Percentiles rank a stretch among this genome's conserved stretches.
These are phyloP conservation scores for Mustela nigripes DNA, from an alignment of 2,113 vertebrate species.

Conservation along the genomic window DNA sequence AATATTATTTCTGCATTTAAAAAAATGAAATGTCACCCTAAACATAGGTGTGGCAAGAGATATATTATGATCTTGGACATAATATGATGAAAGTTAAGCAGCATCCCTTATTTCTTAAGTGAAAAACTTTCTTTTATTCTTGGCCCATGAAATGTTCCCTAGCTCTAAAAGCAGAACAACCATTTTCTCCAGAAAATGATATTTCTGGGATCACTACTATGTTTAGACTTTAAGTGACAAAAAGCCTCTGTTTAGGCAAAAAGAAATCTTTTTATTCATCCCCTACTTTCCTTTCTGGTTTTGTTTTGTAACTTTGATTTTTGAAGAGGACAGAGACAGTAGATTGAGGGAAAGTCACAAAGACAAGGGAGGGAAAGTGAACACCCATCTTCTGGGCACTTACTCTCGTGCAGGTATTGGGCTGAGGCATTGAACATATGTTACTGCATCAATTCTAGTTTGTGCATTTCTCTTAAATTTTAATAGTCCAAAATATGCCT, in stretches of 20 bases:
- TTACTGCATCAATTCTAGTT: background rate
- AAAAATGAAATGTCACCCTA: background rate
- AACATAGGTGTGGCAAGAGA: background rate
- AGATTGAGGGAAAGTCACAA: background rate
- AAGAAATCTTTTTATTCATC: background rate
- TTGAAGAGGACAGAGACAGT: background rate
- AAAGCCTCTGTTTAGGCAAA: background rate
- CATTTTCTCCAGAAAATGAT: background rate
- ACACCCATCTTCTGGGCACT: background rate
- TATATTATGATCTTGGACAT: background rate
- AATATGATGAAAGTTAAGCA: background rate
- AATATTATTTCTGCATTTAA: slow-evolving; percentile 11
- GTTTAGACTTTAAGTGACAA: background rate
- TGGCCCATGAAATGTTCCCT: background rate
- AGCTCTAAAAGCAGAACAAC: accelerated
- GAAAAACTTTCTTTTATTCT: background rate
- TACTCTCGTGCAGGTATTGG: background rate
- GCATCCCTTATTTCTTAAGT: background rate
- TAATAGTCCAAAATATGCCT: background rate
- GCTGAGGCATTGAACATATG: background rate
- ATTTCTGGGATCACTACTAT: background rate
- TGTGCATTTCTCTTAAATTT: background rate
- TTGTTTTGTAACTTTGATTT: background rate
- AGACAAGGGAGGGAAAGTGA: background rate
- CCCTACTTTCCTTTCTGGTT: background rate